Conservation (phyloP, 1,140 invertebrate genomes). For the Drosophila obscura region DNA sequence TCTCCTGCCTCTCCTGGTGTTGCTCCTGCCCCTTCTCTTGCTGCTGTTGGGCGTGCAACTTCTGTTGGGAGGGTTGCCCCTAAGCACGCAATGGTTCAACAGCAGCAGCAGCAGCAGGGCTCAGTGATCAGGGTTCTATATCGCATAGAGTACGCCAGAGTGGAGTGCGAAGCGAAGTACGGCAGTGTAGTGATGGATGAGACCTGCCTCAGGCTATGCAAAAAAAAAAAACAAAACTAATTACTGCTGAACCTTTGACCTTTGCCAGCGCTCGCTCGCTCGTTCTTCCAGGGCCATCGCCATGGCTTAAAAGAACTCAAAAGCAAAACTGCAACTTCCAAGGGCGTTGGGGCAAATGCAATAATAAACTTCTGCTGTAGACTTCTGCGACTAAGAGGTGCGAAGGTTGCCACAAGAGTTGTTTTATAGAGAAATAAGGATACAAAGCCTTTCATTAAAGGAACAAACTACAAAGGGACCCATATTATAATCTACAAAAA, state of each 20-base stretch:
- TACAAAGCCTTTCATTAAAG: too few relatives aligned
- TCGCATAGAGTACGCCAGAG: neutral
- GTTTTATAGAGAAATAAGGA: too few relatives aligned
- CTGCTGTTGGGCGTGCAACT: too few relatives aligned
- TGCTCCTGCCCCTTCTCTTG: too few relatives aligned
- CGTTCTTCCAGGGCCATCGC: neutral
- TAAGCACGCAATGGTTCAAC: constrained; percentile 57
- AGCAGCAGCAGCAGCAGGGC: constrained; percentile 2
- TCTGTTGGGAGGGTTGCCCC: constrained; percentile 24
- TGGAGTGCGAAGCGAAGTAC: neutral
- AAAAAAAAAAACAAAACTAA: constrained; percentile 38
- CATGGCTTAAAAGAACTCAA: constrained; percentile 1
- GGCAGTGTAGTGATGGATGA: constrained; percentile 20
- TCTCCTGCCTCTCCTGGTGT: too few relatives aligned
- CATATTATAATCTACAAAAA: too few relatives aligned
- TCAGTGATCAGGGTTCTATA: too few relatives aligned
- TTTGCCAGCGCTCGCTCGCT: constrained; percentile 12
- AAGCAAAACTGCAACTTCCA: constrained; percentile 21
- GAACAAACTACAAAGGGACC: too few relatives aligned
- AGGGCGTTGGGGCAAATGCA: constrained; percentile 20
- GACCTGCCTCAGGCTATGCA: constrained; percentile 41
- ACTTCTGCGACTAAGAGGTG: too few relatives aligned
- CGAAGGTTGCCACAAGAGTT: too few relatives aligned
- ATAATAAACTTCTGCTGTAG: constrained; percentile 31
- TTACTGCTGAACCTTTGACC: constrained; percentile 48